These are phyloP conservation scores for Mohoua ochrocephala DNA, from an alignment of 2,113 vertebrate species.

Conservation along the genomic window DNA sequence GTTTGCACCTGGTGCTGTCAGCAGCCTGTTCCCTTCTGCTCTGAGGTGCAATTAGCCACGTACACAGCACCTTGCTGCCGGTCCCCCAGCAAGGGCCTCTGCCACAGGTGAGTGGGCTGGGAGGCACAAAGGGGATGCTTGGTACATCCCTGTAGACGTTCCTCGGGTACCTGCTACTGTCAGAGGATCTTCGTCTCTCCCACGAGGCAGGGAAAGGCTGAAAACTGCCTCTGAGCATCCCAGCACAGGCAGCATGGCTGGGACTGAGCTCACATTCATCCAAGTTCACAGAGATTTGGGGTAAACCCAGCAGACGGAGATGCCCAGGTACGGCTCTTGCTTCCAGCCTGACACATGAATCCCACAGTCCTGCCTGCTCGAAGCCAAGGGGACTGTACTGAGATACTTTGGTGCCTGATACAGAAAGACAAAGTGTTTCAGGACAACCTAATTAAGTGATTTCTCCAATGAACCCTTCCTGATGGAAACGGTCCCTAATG, in stretches of 20 bases:
- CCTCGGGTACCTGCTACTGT: accelerated
- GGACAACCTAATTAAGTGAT: neutral
- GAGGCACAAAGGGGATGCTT: neutral
- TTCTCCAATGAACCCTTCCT: neutral
- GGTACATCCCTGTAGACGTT: neutral
- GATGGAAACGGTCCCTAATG: neutral
- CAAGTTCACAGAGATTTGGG: neutral
- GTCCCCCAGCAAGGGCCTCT: neutral
- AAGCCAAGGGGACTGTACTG: neutral
- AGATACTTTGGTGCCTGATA: neutral
- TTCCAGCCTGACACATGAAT: accelerated
- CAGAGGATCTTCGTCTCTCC: neutral
- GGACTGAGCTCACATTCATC: neutral
- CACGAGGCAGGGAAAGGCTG: neutral
- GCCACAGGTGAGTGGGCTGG: neutral
- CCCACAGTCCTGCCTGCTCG: neutral
- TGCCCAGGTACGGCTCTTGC: neutral
- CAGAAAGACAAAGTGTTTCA: neutral
- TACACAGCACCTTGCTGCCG: neutral
- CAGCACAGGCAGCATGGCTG: accelerated
- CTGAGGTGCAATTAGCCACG: neutral
- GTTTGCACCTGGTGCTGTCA: neutral
- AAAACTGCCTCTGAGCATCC: neutral
- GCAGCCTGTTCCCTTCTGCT: neutral
- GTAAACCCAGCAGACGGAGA: accelerated